Evolutionary conservation across 2,113 vertebrate species (phyloP), one percentile per base, ranked within the genome.

Genomic region (Bungarus multicinctus): DNA sequence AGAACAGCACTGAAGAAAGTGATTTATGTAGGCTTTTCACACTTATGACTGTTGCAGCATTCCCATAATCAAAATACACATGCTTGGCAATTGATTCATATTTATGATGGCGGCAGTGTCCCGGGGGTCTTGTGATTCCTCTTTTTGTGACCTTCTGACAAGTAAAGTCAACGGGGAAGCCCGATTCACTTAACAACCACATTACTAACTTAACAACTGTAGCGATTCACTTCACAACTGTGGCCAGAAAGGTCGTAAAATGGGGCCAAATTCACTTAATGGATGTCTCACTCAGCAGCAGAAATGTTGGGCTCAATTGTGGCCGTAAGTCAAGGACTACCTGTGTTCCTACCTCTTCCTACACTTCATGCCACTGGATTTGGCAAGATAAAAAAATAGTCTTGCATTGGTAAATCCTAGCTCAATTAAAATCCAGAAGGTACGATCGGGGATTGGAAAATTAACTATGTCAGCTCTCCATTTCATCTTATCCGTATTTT

Each of bases 201-300:
- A 3, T 12, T 4, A 64, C 58, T 60, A 60, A 60, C 9, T 30
- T 30, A 64, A 64, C 58, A 64, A 30, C 27, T 30, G 58, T 3
- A 64, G 58, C 0, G 1, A 12, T 64, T 64, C 27, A 12, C 10
- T 30, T 64, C 9, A 30, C 25, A 64, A 64, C 58, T 12, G 1
- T 30, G 25, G 58, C 27, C 4, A 27, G 3, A 12, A 11, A 64
- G 27, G 25, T 64, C 9, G 0, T 12, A 0, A 4, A 64, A 64
- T 12, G 58, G 58, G 4, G 27, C 27, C 27, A 64, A 64, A 30
- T 64, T 27, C 27, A 30, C 27, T 55, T 55, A 30, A 30, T 1
- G 0, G 3, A 64, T 5, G 27, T 64, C 30, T 64, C 4, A 14
- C 27, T n/a, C 12, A n/a, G 27, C 60, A 30, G 2, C 0, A 0